Evolutionary conservation across 2,797 vertebrate genomes (phyloP).

Genomic region (Lepus townsendii): DNA sequence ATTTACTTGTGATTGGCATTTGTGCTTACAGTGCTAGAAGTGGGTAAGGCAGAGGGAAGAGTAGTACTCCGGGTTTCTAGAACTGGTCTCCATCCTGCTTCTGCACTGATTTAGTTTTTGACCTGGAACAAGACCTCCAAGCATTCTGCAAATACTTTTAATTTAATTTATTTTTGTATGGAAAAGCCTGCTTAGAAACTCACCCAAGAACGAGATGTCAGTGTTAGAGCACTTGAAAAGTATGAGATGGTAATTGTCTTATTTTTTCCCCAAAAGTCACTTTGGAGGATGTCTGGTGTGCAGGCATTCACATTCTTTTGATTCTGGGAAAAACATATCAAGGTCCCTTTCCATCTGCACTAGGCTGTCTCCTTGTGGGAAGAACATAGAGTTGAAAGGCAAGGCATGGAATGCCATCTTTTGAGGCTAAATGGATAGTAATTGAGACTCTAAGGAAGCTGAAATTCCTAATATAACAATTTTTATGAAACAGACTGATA

Average conservation of each 20-base stretch:
- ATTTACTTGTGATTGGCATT: not conserved
- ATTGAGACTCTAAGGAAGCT: not conserved
- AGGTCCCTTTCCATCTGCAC: not conserved
- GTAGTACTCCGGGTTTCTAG: not conserved
- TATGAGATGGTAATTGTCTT: not conserved
- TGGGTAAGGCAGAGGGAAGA: not conserved
- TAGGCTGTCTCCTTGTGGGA: not conserved
- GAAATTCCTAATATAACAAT: constrained; percentile 22
- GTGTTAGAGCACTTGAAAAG: not conserved
- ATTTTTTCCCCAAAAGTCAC: not conserved
- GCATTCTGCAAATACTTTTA: not conserved
- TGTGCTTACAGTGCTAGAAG: not conserved
- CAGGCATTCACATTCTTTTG: not conserved
- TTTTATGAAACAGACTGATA: not conserved
- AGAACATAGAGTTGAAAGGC: not conserved
- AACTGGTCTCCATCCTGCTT: not conserved
- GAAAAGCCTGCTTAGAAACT: not conserved
- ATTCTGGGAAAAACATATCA: not conserved
- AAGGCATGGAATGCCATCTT: not conserved
- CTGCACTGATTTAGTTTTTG: not conserved
- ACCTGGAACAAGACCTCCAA: not conserved
- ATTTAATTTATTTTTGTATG: not conserved
- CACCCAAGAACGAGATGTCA: not conserved
- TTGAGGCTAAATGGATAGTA: not conserved
- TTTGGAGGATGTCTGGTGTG: not conserved